Base-by-base conservation (phyloP, 2,113 vertebrate genomes). In the Odocoileus virginianus region DNA sequence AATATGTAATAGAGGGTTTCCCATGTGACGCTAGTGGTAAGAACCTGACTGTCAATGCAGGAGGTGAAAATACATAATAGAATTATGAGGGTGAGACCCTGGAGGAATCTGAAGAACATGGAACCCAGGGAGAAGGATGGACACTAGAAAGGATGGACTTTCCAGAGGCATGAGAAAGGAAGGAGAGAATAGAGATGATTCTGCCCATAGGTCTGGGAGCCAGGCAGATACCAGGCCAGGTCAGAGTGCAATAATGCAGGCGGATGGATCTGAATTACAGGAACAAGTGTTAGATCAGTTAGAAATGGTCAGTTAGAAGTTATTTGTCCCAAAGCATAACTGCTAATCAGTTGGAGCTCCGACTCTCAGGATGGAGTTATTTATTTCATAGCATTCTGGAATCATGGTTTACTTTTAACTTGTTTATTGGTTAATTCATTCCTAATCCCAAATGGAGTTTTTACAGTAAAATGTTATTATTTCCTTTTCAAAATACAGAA, bases 71-170 rank as follows among this genome's bases (percentile, higher is more conserved):
- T 2, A 9, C 1, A 2, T 74, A 52, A 57, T 3, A 36, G 10
- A 78, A 30, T 15, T 43, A 58, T 25, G 15, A 55, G 33, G 55
- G 0, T 43, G 43, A 87, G 61, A 78, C 14, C 13, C 0, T 25
- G 54, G 28, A 71, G 14, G 8, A 55, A 79, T 57, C 2, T 64
- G 54, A 54, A 55, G 28, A 40, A 28, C 47, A 19, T 11, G 40
- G 15, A 55, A 95, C 7, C 47, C 3, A 52, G 60, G 67, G 27
- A 86, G 30, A 87, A 3, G 55, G 54, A 74, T 17, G 64, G 79
- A 58, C 0, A 0, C 10, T 4, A n/a, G 64, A 30, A 58, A 60
- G 16, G 54, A n/a, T 16, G 40, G 3, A 0, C 67, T 45, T 54
- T 81, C 6, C 2, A 61, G 57, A 88, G 78, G 27, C 13, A 23